A percentile compares a stretch with the other conserved stretches of the same genome.
phyloP scores from a whole-genome alignment of 1,140 invertebrate genomes.

The Cheumatopsyche charites region DNA sequence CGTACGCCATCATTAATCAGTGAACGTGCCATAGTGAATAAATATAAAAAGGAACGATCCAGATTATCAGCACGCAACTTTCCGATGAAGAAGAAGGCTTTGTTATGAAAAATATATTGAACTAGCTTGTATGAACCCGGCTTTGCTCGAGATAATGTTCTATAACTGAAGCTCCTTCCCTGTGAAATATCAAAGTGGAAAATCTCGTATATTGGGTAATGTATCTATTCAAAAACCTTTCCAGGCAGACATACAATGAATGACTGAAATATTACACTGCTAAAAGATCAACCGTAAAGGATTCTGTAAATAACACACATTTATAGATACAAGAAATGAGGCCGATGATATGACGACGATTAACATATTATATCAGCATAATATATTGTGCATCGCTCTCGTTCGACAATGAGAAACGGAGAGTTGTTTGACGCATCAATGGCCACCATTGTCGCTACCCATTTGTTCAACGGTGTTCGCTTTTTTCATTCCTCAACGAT shows the following conservation, averaged over 20 bases:
- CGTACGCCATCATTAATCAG: slow-evolving; percentile 28
- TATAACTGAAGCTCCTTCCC: too few species aligned
- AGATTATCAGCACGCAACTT: slow-evolving; percentile 28
- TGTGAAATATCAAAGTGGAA: too few species aligned
- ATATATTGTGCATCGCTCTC: too few species aligned
- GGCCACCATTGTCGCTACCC: slow-evolving; percentile 12
- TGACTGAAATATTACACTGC: too few species aligned
- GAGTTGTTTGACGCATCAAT: slow-evolving; percentile 15
- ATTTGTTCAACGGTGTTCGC: not conserved
- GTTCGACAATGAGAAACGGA: not conserved
- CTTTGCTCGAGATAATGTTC: too few species aligned
- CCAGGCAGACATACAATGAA: too few species aligned
- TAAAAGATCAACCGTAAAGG: too few species aligned
- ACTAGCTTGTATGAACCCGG: too few species aligned
- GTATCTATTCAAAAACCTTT: too few species aligned
- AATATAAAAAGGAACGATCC: slow-evolving; percentile 19
- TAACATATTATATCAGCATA: too few species aligned
- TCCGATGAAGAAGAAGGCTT: not conserved
- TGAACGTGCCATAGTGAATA: slow-evolving; percentile 25
- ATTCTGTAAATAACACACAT: not conserved
- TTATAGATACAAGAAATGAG: too few species aligned
- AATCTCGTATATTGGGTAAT: too few species aligned
- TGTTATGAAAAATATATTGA: not conserved
- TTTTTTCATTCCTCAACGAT: not conserved
- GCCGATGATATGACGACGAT: not conserved